phyloP scores from a whole-genome alignment of 2,113 vertebrate species.

The Cryptoleucopteryx plumbea region DNA sequence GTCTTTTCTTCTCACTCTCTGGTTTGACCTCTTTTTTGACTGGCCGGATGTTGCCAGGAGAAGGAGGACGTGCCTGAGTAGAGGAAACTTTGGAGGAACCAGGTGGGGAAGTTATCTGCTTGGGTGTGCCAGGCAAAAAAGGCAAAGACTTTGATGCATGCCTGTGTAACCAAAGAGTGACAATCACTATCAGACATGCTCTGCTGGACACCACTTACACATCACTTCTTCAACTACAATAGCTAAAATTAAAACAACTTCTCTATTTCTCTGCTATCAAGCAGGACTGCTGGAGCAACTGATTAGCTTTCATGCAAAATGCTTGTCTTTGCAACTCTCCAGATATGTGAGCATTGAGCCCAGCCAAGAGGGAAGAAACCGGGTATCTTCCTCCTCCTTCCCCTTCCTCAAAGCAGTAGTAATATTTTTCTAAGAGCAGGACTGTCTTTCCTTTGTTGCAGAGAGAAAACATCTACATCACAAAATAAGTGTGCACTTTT shows the following conservation, averaged over 20 bases:
- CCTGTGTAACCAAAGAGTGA: slow-evolving; percentile 59
- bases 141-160: slow-evolving; percentile 72
- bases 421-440: background rate
- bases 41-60: slow-evolving; percentile 88
- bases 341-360: background rate
- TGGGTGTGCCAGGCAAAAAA: slow-evolving; percentile 79
- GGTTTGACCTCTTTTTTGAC: slow-evolving; percentile 70
- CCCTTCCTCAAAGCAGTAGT: background rate
- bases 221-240: background rate
- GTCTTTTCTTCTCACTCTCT: slow-evolving; percentile 68
- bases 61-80: slow-evolving; percentile 68
- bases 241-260: background rate
- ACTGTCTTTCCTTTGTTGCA: background rate
- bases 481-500: background rate
- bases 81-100: slow-evolving; percentile 65
- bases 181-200: background rate
- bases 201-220: background rate
- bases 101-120: slow-evolving; percentile 74
- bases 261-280: background rate
- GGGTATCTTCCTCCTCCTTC: background rate
- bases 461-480: background rate
- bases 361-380: background rate
- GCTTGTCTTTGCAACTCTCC: background rate
- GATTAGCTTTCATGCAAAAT: background rate
- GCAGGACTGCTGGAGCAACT: background rate